These are phyloP conservation scores for Danio rerio DNA, from an alignment of 2,113 vertebrate species.

Conservation along the genomic window GRCz12tu NC_133179.1:11882001-11882500, in stretches of 20 bases:
- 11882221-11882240: conserved; percentile 92
- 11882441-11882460: not conserved
- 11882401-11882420: not conserved
- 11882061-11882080: conserved; percentile 67
- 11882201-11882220: conserved; percentile 77
- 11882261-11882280: conserved; percentile 83
- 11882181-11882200: conserved; percentile 74
- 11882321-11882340: conserved; percentile 97
- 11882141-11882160: conserved; percentile 58
- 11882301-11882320: conserved; percentile 93
- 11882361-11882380: not conserved
- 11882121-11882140: conserved; percentile 60
- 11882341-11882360: conserved; percentile 46
- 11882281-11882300: conserved; percentile 83
- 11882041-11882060: conserved; percentile 63
- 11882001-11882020: conserved; percentile 27
- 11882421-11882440: not conserved
- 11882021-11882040: conserved; percentile 77
- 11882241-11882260: conserved; percentile 89
- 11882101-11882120: conserved; percentile 52
- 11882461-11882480: conserved; percentile 52
- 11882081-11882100: conserved; percentile 60
- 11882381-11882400: not conserved
- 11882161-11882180: conserved; percentile 66
- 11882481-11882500: conserved; percentile 48